These are phyloP conservation scores for Phrynocephalus guinanensis DNA, from an alignment of 2,797 vertebrate species.

Conservation along the genomic window DNA sequence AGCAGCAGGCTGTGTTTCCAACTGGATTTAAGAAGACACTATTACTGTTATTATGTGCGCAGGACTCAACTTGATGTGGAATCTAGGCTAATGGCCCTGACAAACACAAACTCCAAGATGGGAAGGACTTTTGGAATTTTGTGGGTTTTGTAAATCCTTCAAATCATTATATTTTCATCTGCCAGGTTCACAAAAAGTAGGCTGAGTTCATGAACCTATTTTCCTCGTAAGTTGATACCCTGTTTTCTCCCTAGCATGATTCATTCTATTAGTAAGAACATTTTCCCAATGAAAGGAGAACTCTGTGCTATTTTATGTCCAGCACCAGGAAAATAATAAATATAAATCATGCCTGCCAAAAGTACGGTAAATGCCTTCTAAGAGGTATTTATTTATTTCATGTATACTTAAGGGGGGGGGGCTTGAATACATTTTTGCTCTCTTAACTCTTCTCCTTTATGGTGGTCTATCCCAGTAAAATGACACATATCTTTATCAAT, in stretches of 20 bases:
- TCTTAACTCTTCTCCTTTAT: background rate
- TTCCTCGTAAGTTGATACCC: slow-evolving; percentile 56
- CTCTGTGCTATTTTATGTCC: slow-evolving; percentile 54
- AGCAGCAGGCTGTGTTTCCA: slow-evolving; percentile 42
- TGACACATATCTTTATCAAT: background rate
- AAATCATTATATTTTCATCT: slow-evolving; percentile 40
- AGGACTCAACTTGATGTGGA: slow-evolving; percentile 42
- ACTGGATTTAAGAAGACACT: slow-evolving; percentile 45
- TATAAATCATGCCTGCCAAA: slow-evolving; percentile 35
- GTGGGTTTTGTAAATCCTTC: slow-evolving; percentile 53
- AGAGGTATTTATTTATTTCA: slow-evolving; percentile 40
- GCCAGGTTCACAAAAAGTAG: slow-evolving; percentile 49
- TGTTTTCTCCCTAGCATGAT: slow-evolving; percentile 1
- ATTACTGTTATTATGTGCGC: slow-evolving; percentile 35
- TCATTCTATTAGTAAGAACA: slow-evolving; percentile 53
- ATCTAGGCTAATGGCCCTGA: slow-evolving; percentile 46
- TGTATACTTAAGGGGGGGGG: background rate
- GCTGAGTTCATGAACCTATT: slow-evolving; percentile 45
- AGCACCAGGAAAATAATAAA: slow-evolving; percentile 22
- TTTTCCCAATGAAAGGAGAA: slow-evolving; percentile 53
- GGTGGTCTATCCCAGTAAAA: background rate
- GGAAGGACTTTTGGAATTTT: slow-evolving; percentile 52
- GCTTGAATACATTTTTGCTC: too few relatives aligned
- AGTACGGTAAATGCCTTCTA: background rate
- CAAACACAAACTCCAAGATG: slow-evolving; percentile 28